Percentiles rank a stretch among this genome's conserved stretches.
Evolutionary conservation across 2,888 invertebrate genomes (phyloP).

Genomic region (Noctua pronuba): DNA sequence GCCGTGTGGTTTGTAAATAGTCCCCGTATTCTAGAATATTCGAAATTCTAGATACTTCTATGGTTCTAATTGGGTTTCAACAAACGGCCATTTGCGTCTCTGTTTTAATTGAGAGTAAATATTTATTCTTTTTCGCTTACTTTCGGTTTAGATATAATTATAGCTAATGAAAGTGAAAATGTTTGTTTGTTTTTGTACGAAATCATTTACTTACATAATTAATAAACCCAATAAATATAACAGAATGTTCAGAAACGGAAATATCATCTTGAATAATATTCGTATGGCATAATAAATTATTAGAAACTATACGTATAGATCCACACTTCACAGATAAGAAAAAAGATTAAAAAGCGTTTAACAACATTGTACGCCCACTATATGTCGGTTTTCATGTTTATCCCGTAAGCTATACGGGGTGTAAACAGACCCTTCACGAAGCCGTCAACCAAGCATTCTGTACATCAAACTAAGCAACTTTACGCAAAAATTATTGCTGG

Average conservation of each 20-base stretch:
- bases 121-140: slow-evolving; percentile 27
- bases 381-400: slow-evolving; percentile 13
- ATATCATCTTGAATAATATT: slow-evolving; percentile 5
- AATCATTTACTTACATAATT: slow-evolving; percentile 7
- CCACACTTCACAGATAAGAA: slow-evolving; percentile 20
- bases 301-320: slow-evolving; percentile 5
- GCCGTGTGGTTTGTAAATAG: slow-evolving; percentile 77
- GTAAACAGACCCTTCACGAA: too few relatives aligned
- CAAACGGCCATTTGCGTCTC: slow-evolving; percentile 22
- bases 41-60: slow-evolving; percentile 39
- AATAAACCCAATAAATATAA: neutral
- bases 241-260: neutral
- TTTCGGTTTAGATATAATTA: slow-evolving; percentile 2
- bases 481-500: too few relatives aligned
- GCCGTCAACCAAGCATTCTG: too few relatives aligned
- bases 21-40: slow-evolving; percentile 67
- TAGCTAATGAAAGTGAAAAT: neutral
- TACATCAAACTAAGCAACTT: too few relatives aligned
- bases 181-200: slow-evolving; percentile 8
- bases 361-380: slow-evolving; percentile 17
- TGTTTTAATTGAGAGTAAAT: slow-evolving; percentile 46
- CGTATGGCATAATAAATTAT: slow-evolving; percentile 24
- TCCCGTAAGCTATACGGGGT: slow-evolving; percentile 34
- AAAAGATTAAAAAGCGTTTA: slow-evolving; percentile 32
- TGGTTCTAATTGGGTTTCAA: slow-evolving; percentile 30